These are phyloP conservation scores for Aplodontia rufa DNA, from an alignment of 2,113 vertebrate genomes.

Conservation along the genomic window DNA sequence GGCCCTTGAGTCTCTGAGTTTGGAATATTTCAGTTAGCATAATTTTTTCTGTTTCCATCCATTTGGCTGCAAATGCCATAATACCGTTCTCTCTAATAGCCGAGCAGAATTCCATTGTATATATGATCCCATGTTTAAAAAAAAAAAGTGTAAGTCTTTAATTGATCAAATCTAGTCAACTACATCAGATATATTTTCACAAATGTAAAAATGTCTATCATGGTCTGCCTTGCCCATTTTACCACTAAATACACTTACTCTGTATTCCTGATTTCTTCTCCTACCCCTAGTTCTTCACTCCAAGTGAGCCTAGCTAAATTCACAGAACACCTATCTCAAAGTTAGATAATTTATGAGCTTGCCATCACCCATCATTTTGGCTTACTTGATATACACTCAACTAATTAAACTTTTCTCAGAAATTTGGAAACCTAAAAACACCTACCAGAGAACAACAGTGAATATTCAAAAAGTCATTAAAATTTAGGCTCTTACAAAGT, in stretches of 20 bases:
- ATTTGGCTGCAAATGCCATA: too few species aligned
- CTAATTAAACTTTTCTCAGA: conserved; percentile 16
- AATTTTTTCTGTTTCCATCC: too few species aligned
- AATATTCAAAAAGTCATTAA: neutral
- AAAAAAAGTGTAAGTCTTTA: neutral
- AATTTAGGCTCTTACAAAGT: neutral
- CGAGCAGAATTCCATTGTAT: too few species aligned
- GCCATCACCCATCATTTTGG: neutral
- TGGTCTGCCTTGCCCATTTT: neutral
- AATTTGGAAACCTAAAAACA: conserved; percentile 7
- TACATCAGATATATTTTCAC: neutral
- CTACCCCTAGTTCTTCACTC: neutral
- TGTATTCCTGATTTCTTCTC: neutral
- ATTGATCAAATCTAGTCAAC: neutral
- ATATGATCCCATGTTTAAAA: too few species aligned
- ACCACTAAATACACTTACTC: neutral
- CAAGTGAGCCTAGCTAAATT: neutral
- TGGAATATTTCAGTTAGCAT: too few species aligned
- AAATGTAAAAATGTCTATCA: neutral
- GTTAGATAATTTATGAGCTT: neutral
- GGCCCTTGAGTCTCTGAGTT: too few species aligned
- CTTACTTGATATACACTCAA: neutral
- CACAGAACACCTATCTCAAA: neutral
- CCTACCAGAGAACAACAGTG: too few species aligned
- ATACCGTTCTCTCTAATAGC: too few species aligned